These are phyloP conservation scores for Macheiramphus alcinus DNA, from an alignment of 2,113 vertebrate species.

Conservation along the genomic window DNA sequence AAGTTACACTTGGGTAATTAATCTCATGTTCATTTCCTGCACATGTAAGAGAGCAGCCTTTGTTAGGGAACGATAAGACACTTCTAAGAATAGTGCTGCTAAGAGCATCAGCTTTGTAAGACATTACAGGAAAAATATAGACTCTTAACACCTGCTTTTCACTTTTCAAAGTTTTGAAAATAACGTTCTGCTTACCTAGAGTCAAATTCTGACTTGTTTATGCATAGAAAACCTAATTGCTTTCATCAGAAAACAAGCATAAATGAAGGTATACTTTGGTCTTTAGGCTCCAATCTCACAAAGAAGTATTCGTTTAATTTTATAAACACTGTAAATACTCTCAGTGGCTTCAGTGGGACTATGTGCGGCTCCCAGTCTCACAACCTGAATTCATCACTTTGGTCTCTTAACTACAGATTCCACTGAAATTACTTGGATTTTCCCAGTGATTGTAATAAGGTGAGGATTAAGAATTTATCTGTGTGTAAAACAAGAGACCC, in stretches of 20 bases:
- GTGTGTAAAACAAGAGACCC: background rate
- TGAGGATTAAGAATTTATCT: background rate
- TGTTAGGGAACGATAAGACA: constrained; percentile 69
- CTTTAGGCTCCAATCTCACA: background rate
- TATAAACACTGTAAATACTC: background rate
- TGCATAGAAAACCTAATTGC: background rate
- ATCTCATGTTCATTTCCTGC: constrained; percentile 56
- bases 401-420: background rate
- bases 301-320: background rate
- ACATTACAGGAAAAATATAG: constrained; percentile 6
- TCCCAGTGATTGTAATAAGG: background rate
- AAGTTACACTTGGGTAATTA: constrained; percentile 52
- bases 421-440: background rate
- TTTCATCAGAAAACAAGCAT: background rate
- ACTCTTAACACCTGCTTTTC: constrained; percentile 30
- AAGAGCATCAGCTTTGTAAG: constrained; percentile 26
- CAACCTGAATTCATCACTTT: background rate
- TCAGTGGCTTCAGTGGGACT: background rate
- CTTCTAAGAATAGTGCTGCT: constrained; percentile 64
- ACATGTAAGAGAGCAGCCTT: constrained; percentile 46
- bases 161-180: constrained; percentile 12
- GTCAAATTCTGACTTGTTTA: background rate
- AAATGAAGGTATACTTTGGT: background rate
- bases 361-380: background rate
- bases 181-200: background rate